These are phyloP conservation scores for Poecilia picta DNA, from an alignment of 2,797 vertebrate species.

Conservation along the genomic window DNA sequence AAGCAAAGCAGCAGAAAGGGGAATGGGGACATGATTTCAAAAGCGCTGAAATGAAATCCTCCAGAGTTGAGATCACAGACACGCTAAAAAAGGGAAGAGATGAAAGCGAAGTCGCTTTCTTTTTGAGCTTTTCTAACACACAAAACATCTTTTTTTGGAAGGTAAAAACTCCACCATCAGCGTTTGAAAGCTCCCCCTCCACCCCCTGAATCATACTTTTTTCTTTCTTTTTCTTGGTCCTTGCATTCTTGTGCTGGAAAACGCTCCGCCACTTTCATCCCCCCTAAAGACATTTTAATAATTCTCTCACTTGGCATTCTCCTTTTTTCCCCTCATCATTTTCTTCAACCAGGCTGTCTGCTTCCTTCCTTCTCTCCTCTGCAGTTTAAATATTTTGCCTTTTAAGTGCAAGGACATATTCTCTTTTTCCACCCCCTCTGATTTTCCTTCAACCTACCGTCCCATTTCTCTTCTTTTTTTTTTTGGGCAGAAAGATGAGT, in stretches of 20 bases:
- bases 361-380: constrained; percentile 47
- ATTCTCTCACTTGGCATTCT: constrained; percentile 70
- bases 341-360: constrained; percentile 52
- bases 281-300: constrained; percentile 81
- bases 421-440: constrained; percentile 40
- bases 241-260: constrained; percentile 66
- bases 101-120: constrained; percentile 78
- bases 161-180: constrained; percentile 64
- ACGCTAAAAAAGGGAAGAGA: constrained; percentile 66
- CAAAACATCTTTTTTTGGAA: constrained; percentile 55
- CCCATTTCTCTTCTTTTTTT: constrained; percentile 22
- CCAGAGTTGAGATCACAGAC: constrained; percentile 80
- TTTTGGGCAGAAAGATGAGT: constrained; percentile 27
- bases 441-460: constrained; percentile 36
- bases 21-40: constrained; percentile 71
- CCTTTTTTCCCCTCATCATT: constrained; percentile 47
- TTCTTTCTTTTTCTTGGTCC: constrained; percentile 42
- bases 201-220: constrained; percentile 62
- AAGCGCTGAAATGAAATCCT: constrained; percentile 79
- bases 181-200: constrained; percentile 53
- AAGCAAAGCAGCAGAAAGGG: constrained; percentile 63
- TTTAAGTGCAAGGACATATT: constrained; percentile 65
- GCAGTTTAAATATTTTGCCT: constrained; percentile 70
- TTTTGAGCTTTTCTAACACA: constrained; percentile 67
- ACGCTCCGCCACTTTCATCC: constrained; percentile 69